Conservation (phyloP, 2,888 invertebrate species). For the Heteromurus nitidus region DNA sequence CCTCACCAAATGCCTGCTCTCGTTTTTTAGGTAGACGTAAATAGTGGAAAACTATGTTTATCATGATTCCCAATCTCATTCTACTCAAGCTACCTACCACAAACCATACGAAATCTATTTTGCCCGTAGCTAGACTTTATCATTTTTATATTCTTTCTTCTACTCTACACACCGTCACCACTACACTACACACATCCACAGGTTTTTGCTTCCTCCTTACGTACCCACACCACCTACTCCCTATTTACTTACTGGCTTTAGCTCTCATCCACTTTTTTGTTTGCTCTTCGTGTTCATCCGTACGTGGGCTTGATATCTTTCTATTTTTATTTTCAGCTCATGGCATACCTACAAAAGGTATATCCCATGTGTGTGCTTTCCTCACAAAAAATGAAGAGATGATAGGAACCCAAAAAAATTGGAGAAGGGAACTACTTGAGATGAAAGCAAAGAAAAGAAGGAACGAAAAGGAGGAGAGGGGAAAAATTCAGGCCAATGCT, state of each 20-base stretch:
- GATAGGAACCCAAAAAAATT: conserved; percentile 15
- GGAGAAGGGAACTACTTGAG: background rate
- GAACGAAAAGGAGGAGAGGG: conserved; percentile 44
- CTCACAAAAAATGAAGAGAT: conserved; percentile 19
- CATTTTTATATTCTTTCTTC: conserved; percentile 7
- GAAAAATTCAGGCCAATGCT: conserved; percentile 57
- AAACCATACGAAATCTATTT: background rate
- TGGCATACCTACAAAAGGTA: too few relatives aligned
- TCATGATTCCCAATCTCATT: conserved; percentile 37
- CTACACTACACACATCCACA: too few relatives aligned
- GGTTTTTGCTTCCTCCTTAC: conserved; percentile 22
- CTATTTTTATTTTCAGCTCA: conserved; percentile 37
- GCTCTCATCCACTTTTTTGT: conserved; percentile 44
- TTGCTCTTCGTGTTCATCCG: conserved; percentile 37
- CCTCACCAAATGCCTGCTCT: background rate
- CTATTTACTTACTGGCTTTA: conserved; percentile 48
- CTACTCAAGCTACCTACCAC: conserved; percentile 1
- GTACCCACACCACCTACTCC: conserved; percentile 17
- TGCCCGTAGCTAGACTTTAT: background rate
- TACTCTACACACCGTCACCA: background rate
- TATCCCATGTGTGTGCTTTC: too few relatives aligned
- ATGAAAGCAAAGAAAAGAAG: conserved; percentile 1
- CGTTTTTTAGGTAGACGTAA: background rate
- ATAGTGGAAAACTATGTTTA: conserved; percentile 39
- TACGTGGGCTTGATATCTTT: conserved; percentile 10